Percentiles rank a stretch among this genome's conserved stretches.
phyloP scores from a whole-genome alignment of 2,797 vertebrate genomes.

The Mionectes olivaceus region DNA sequence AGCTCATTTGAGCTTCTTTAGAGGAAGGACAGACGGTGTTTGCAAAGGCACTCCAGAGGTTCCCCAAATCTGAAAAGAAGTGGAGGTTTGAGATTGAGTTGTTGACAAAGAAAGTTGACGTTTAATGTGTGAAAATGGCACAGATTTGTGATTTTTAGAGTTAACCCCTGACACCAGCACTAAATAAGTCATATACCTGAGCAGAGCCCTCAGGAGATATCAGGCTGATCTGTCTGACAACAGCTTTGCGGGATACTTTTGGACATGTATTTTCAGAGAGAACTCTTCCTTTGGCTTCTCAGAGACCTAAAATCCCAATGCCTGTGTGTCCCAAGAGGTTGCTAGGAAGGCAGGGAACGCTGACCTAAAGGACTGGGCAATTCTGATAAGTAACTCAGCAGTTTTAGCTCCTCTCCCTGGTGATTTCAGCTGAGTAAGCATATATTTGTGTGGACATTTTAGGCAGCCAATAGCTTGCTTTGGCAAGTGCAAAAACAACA shows the following conservation, averaged over 20 bases:
- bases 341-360: not conserved
- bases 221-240: not conserved
- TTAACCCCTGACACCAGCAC: not conserved
- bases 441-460: not conserved
- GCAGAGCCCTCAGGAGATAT: fast-evolving
- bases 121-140: not conserved
- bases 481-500: not conserved
- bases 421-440: not conserved
- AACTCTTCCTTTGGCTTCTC: not conserved
- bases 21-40: not conserved
- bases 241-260: fast-evolving
- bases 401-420: not conserved
- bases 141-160: not conserved
- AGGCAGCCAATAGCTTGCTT: not conserved
- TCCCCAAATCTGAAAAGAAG: not conserved
- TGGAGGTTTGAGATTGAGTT: not conserved
- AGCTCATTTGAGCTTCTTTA: not conserved
- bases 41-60: not conserved
- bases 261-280: not conserved
- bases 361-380: not conserved
- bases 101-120: not conserved
- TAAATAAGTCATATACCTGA: not conserved
- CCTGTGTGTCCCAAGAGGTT: not conserved
- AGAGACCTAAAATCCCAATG: not conserved
- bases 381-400: not conserved